Conservation (phyloP, 2,797 vertebrate genomes). For the Nothura maculosa region DNA sequence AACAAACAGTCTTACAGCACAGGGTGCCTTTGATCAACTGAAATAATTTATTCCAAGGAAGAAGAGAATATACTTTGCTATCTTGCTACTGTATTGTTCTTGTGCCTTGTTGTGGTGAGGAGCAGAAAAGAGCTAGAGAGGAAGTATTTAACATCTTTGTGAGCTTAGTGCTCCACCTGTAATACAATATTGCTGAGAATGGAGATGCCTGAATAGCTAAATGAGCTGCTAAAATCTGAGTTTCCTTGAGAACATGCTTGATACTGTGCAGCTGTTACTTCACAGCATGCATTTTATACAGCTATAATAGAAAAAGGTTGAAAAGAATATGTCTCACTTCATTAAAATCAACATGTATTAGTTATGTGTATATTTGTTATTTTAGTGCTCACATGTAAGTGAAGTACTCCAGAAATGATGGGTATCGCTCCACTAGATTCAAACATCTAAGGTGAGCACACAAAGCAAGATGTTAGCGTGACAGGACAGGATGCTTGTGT, state of each 20-base stretch:
- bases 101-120: neutral
- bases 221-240: neutral
- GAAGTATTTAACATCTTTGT: neutral
- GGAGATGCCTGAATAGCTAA: neutral
- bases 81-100: neutral
- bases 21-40: constrained; percentile 1
- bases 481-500: neutral
- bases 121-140: neutral
- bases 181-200: neutral
- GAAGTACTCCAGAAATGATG: neutral
- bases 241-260: neutral
- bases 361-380: neutral
- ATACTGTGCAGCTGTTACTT: neutral
- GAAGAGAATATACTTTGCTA: neutral
- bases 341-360: neutral
- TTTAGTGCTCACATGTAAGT: neutral
- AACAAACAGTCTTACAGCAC: neutral
- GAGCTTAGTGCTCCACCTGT: neutral
- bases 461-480: neutral
- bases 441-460: neutral
- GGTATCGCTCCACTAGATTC: neutral
- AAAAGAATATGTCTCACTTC: neutral
- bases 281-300: neutral
- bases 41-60: neutral
- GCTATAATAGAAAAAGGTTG: neutral